phyloP scores from a whole-genome alignment of 2,113 vertebrate genomes.

The Mesembrinibis cayennensis region DNA sequence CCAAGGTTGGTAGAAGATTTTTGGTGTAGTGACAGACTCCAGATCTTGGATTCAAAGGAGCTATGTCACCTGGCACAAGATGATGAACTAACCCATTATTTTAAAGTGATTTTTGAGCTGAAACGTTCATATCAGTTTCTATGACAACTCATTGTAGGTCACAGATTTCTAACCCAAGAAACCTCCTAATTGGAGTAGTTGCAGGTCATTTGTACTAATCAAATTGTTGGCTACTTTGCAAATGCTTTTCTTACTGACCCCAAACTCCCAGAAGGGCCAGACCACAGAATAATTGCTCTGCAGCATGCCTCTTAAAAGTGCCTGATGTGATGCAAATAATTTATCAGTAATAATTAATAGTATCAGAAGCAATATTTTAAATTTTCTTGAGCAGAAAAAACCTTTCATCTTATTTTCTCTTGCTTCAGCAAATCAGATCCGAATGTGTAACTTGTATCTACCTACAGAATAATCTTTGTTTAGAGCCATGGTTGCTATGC shows the following conservation, averaged over 20 bases:
- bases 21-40: background rate
- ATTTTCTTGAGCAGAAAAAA: background rate
- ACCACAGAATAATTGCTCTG: constrained; percentile 20
- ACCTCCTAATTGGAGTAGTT: constrained; percentile 52
- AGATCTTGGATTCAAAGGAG: constrained; percentile 8
- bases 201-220: constrained; percentile 57
- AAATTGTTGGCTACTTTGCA: constrained; percentile 53
- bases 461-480: constrained; percentile 1
- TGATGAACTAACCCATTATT: constrained; percentile 9
- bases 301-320: background rate
- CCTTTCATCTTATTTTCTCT: background rate
- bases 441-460: background rate
- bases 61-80: background rate
- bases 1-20: background rate
- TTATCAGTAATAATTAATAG: constrained; percentile 22
- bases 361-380: background rate
- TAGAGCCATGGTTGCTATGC: constrained; percentile 5
- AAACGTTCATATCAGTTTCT: constrained; percentile 30
- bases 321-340: constrained; percentile 2
- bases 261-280: background rate
- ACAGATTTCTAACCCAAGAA: constrained; percentile 46
- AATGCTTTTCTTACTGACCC: constrained; percentile 33
- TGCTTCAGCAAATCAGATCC: background rate
- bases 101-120: constrained; percentile 23
- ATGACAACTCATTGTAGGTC: constrained; percentile 53